Evolutionary conservation across 1,140 invertebrate species (phyloP).

Genomic region (Pentalonia nigronervosa): DNA sequence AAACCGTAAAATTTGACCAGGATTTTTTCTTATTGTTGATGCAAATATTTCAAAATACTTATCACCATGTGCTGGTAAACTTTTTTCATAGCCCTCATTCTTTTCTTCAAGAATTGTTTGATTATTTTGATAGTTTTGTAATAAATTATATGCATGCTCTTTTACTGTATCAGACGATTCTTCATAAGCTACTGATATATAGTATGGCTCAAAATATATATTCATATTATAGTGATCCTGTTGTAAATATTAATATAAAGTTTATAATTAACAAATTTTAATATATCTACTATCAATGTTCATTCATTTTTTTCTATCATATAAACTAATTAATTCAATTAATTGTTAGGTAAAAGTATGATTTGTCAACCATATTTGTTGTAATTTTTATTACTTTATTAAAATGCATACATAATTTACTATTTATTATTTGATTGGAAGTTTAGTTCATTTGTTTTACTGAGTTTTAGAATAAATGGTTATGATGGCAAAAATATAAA

Average conservation of each 20-base stretch:
- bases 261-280: not conserved
- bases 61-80: constrained; percentile 79
- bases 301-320: not conserved
- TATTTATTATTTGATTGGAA: not conserved
- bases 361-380: not conserved
- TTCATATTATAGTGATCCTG: not conserved
- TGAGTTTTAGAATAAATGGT: not conserved
- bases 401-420: not conserved
- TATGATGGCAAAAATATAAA: not conserved
- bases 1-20: constrained; percentile 82
- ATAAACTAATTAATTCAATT: not conserved
- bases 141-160: constrained; percentile 12
- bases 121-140: constrained; percentile 28
- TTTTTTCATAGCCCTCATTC: constrained; percentile 79
- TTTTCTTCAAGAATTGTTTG: constrained; percentile 59
- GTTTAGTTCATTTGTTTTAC: not conserved
- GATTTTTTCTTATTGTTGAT: constrained; percentile 76
- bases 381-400: not conserved
- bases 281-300: not conserved
- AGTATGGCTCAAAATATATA: constrained; percentile 37
- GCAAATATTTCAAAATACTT: constrained; percentile 81
- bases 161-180: constrained; percentile 1
- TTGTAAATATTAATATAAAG: not conserved
- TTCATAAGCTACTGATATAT: constrained; percentile 47
- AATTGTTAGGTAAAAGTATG: not conserved